Evolutionary conservation across 2,797 vertebrate species (phyloP).

Genomic region (Pteronotus mesoamericanus): DNA sequence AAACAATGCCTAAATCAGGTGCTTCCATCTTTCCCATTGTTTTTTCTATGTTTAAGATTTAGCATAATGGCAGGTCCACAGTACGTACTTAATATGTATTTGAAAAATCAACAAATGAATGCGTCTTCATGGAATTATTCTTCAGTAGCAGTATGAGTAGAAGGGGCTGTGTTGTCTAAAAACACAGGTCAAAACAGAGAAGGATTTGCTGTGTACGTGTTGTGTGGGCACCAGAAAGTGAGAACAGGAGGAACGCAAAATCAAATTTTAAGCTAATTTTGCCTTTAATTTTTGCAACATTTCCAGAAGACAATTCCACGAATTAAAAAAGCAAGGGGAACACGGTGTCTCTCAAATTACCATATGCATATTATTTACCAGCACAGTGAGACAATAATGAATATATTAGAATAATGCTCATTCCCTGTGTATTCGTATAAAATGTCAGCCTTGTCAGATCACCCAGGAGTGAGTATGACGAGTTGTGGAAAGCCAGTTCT

Average conservation of each 20-base stretch:
- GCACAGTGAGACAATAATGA: slow-evolving; percentile 26
- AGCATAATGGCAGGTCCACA: neutral
- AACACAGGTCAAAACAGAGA: neutral
- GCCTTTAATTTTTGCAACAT: slow-evolving; percentile 44
- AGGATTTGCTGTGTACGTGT: neutral
- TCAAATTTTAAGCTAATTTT: slow-evolving; percentile 32
- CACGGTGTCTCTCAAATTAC: slow-evolving; percentile 54
- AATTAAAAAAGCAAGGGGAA: slow-evolving; percentile 48
- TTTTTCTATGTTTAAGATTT: neutral
- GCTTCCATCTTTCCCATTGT: neutral
- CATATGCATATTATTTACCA: slow-evolving; percentile 63
- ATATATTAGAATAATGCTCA: slow-evolving; percentile 23
- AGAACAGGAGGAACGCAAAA: slow-evolving; percentile 23
- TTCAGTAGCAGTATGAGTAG: neutral
- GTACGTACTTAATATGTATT: neutral
- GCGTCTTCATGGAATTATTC: neutral
- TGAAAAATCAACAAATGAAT: slow-evolving; percentile 15
- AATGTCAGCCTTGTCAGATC: slow-evolving; percentile 5
- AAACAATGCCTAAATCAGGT: neutral
- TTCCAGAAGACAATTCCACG: slow-evolving; percentile 47
- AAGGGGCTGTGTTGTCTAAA: neutral
- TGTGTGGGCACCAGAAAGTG: neutral
- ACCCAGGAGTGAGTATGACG: neutral
- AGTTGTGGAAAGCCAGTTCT: neutral
- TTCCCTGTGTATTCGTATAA: neutral